Evolutionary conservation across 1,140 invertebrate genomes (phyloP).

Genomic region (Littorina saxatilis): DNA sequence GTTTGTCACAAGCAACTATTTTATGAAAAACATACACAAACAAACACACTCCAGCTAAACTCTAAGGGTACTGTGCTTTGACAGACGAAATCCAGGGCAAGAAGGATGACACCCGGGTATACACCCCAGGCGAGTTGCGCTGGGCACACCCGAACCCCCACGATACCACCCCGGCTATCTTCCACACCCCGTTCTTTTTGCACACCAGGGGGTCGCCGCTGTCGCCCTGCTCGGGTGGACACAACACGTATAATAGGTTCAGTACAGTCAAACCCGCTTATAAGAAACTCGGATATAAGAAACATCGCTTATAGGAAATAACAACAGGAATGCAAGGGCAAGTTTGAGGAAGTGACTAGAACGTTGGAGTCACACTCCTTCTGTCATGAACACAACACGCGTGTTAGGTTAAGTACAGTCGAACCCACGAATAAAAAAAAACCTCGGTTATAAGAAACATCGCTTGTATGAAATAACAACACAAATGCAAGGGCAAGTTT

Average conservation of each 20-base stretch:
- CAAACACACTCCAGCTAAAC: too few species aligned
- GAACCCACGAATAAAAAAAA: background rate
- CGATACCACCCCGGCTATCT: slow-evolving; percentile 82
- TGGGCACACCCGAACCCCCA: slow-evolving; percentile 96
- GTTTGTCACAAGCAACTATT: too few species aligned
- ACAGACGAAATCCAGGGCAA: slow-evolving; percentile 13
- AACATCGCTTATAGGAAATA: too few species aligned
- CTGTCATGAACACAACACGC: background rate
- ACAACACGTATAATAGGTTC: too few species aligned
- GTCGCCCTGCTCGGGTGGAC: slow-evolving; percentile 79
- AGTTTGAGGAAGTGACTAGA: too few species aligned
- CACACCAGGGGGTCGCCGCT: slow-evolving; percentile 84
- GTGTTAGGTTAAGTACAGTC: background rate
- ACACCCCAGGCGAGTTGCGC: slow-evolving; percentile 92
- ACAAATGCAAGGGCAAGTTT: too few species aligned
- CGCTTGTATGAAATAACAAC: too few species aligned
- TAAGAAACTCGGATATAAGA: too few species aligned
- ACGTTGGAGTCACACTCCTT: background rate
- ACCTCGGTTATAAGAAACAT: background rate
- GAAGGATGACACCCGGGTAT: slow-evolving; percentile 80
- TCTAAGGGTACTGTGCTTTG: slow-evolving; percentile 6
- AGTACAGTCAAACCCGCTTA: too few species aligned
- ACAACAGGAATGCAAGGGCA: too few species aligned
- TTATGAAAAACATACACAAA: too few species aligned
- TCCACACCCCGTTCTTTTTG: slow-evolving; percentile 77